A percentile compares a stretch with the other conserved stretches of the same genome.
Conservation (phyloP, 2,888 invertebrate genomes). For the Ectemnius cavifrons region DNA sequence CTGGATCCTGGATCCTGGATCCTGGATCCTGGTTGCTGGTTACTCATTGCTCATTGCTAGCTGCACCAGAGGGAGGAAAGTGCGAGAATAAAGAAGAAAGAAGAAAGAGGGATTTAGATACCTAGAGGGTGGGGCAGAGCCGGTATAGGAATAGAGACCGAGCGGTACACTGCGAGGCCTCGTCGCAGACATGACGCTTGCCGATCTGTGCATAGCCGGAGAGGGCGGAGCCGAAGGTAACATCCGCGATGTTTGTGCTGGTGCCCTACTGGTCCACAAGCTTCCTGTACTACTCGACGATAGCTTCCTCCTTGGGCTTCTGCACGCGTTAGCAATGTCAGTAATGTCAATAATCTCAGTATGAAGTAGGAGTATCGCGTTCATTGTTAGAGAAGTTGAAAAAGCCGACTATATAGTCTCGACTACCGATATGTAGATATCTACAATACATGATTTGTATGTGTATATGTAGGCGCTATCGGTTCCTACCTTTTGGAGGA, state of each 20-base stretch:
- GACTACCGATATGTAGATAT: not conserved
- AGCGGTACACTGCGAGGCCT: slow-evolving; percentile 88
- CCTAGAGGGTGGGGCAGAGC: slow-evolving; percentile 86
- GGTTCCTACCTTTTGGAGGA: slow-evolving; percentile 76
- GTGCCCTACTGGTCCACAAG: slow-evolving; percentile 77
- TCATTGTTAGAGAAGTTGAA: not conserved
- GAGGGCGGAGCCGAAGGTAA: slow-evolving; percentile 76
- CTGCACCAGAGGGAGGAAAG: no score
- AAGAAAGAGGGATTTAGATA: slow-evolving; percentile 62
- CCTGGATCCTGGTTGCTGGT: not conserved
- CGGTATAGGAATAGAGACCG: slow-evolving; percentile 88
- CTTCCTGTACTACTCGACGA: slow-evolving; percentile 74
- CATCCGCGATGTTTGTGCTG: slow-evolving; percentile 75
- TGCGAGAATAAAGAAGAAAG: not conserved
- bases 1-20: not conserved
- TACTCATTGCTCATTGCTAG: no score
- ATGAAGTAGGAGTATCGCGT: not conserved
- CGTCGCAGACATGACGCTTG: slow-evolving; percentile 75
- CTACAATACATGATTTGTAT: not conserved
- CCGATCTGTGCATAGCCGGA: slow-evolving; percentile 78
- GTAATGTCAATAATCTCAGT: no score
- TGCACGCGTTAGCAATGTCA: slow-evolving; percentile 44
- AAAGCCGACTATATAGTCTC: not conserved
- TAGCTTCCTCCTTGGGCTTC: slow-evolving; percentile 74
- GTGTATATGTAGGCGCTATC: slow-evolving; percentile 6